A percentile compares a stretch with the other conserved stretches of the same genome.
These are phyloP conservation scores for Empidonax alnorum DNA, from an alignment of 2,113 vertebrate species.

Conservation along the genomic window DNA sequence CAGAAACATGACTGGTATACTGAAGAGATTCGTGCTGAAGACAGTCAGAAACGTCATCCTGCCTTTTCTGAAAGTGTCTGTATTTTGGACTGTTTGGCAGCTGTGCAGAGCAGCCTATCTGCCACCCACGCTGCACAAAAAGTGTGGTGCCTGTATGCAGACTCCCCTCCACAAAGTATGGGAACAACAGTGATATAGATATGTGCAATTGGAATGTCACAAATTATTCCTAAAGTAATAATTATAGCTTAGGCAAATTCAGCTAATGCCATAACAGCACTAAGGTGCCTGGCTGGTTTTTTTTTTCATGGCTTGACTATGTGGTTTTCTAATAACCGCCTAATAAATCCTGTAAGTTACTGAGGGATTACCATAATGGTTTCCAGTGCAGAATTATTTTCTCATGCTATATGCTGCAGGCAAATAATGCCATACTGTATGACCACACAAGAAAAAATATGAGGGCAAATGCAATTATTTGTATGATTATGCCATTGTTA, in stretches of 20 bases:
- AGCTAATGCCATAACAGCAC: neutral
- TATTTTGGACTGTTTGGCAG: neutral
- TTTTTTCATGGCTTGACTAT: neutral
- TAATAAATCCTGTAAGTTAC: neutral
- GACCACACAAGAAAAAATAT: neutral
- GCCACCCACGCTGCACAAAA: neutral
- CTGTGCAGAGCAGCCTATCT: neutral
- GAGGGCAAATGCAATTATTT: neutral
- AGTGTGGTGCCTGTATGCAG: neutral
- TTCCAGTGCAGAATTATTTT: neutral
- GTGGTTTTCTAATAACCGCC: neutral
- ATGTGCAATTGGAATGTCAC: neutral
- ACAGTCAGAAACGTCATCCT: neutral
- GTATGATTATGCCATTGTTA: neutral
- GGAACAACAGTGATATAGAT: neutral
- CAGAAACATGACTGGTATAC: fast-evolving
- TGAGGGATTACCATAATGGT: neutral
- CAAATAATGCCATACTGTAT: neutral
- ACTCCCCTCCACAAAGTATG: neutral
- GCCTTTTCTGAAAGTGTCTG: neutral
- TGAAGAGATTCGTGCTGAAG: neutral
- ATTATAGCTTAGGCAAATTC: neutral
- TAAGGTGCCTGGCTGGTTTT: neutral
- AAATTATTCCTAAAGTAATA: neutral
- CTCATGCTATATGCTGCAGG: neutral